Base-by-base conservation (phyloP, 2,888 invertebrate species). In the Synergus umbraculus region DNA sequence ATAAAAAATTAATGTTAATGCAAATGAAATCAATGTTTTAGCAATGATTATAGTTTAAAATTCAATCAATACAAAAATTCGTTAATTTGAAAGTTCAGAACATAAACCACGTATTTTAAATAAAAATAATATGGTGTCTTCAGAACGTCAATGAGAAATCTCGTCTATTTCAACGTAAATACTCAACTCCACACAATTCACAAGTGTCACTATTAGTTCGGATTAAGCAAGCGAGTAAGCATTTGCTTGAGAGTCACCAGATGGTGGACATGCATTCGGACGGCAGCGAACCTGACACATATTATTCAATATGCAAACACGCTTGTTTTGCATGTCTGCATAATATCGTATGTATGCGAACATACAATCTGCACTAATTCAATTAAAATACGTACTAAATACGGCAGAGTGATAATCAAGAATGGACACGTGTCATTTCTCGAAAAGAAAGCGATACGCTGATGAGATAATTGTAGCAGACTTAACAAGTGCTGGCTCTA, bases 181-280 rank as follows among this genome's bases (percentile, higher is more conserved):
- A 44, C 13, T 46, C 22, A 37, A 73, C 29, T 73, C 15, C 49
- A 73, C 4, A 37, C 37, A 37, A 37, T 58, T 73, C 7, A 73
- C 41, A 73, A 54, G 54, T 41, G 15, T 29, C 29, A 29, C 54
- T 41, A 73, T 73, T 54, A 73, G 37, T 73, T 54, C n/a, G 15
- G 41, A 73, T 54, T 54, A 82, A 83, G 81, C 84, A 82, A 81
- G 79, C 79, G 78, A 66, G 79, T 78, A 80, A 83, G 84, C 78
- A 84, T 82, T 84, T 81, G 84, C 81, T 82, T 81, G 84, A 80
- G 84, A 83, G 82, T 82, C 78, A 78, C 79, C 83, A 84, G 84
- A 83, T 84, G 84, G 83, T 82, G 81, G 54, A 37, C 54, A 22
- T 46, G 12, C 37, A 41, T 54, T 46, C 37, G 54, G 46, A 54